These are phyloP conservation scores for Wiebesia pumilae DNA, from an alignment of 1,140 invertebrate species.

Conservation along the genomic window DNA sequence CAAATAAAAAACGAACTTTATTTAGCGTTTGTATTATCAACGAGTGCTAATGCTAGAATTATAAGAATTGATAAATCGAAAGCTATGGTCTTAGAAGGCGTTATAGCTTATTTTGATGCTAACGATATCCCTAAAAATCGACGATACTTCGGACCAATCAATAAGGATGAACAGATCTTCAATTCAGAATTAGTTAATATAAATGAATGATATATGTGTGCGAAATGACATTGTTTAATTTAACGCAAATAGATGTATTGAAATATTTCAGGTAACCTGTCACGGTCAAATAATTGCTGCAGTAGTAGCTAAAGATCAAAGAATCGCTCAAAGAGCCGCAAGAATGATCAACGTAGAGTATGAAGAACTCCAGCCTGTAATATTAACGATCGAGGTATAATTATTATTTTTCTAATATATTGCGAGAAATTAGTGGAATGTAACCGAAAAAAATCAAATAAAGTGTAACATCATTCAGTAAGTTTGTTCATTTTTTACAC, in stretches of 20 bases:
- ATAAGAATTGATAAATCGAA: conserved; percentile 81
- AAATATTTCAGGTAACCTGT: conserved; percentile 78
- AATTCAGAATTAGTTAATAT: conserved; percentile 75
- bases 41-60: conserved; percentile 86
- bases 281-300: conserved; percentile 87
- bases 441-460: not conserved
- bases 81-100: conserved; percentile 83
- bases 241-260: not conserved
- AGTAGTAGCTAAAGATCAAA: conserved; percentile 83
- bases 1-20: conserved; percentile 82
- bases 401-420: not conserved
- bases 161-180: conserved; percentile 87
- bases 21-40: conserved; percentile 85
- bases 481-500: no score
- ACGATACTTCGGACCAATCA: conserved; percentile 80
- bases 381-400: conserved; percentile 85
- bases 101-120: conserved; percentile 82
- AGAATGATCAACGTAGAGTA: conserved; percentile 83
- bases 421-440: not conserved
- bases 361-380: conserved; percentile 82
- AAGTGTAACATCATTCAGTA: not conserved
- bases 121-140: conserved; percentile 79
- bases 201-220: not conserved
- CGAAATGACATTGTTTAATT: not conserved
- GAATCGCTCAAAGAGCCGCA: conserved; percentile 83